Conservation (phyloP, 2,113 vertebrate species). For the Amphilophus citrinellus region DNA sequence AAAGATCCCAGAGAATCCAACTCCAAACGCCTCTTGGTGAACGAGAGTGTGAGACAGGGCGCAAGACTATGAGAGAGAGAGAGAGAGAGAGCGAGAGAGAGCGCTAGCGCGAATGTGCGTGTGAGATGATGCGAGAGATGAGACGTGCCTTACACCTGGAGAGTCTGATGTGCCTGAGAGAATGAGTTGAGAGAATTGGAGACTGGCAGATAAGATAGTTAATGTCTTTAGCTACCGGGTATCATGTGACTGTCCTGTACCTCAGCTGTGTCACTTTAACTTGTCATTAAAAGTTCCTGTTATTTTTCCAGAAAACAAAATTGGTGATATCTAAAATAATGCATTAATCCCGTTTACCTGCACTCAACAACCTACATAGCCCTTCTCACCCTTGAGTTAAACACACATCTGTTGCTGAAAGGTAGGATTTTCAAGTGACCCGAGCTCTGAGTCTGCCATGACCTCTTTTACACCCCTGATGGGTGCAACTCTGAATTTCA, state of each 20-base stretch:
- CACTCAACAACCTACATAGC: neutral
- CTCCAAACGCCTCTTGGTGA: conserved; percentile 73
- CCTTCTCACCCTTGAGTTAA: neutral
- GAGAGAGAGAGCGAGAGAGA: neutral
- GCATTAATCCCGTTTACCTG: neutral
- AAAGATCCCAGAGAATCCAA: conserved; percentile 69
- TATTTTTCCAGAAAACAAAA: conserved; percentile 4
- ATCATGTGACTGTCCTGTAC: conserved; percentile 50
- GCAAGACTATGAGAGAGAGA: conserved; percentile 64
- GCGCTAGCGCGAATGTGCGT: conserved; percentile 74
- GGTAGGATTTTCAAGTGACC: conserved; percentile 60
- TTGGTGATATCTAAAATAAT: neutral
- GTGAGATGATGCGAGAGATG: conserved; percentile 75
- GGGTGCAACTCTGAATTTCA: conserved; percentile 64
- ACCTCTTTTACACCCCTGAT: conserved; percentile 60
- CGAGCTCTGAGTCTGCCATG: conserved; percentile 46
- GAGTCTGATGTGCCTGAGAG: conserved; percentile 80
- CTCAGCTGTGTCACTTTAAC: conserved; percentile 47
- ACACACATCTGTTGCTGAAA: conserved; percentile 35
- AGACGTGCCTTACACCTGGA: conserved; percentile 81
- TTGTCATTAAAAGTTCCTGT: neutral
- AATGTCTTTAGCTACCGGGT: conserved; percentile 32
- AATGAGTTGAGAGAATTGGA: conserved; percentile 70
- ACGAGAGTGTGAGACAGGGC: conserved; percentile 72
- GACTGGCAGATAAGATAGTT: conserved; percentile 57